Percentiles rank a stretch among this genome's conserved stretches.
Evolutionary conservation across 2,113 vertebrate species (phyloP).

Genomic region (Zapus hudsonius): DNA sequence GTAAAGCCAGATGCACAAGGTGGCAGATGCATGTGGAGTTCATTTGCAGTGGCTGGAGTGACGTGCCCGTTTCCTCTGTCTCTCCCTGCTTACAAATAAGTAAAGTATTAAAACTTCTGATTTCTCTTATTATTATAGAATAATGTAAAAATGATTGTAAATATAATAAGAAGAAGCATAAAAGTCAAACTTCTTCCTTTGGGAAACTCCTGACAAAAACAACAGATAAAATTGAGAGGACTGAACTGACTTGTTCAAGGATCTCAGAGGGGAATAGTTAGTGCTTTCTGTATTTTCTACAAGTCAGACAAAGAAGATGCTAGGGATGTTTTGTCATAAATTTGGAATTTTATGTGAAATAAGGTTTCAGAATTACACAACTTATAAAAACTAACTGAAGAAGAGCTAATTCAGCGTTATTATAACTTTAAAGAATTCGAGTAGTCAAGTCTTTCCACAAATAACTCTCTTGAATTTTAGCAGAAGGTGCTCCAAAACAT

Average conservation of each 20-base stretch:
- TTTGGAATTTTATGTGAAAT: constrained; percentile 34
- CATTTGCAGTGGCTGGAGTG: too few relatives aligned
- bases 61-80: too few relatives aligned
- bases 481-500: neutral
- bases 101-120: too few relatives aligned
- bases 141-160: neutral
- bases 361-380: constrained; percentile 1
- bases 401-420: neutral
- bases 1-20: too few relatives aligned
- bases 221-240: neutral
- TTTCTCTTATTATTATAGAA: too few relatives aligned
- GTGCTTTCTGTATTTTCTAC: neutral
- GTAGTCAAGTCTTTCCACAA: neutral
- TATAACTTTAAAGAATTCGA: neutral
- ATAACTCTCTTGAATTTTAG: neutral
- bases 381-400: neutral
- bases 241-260: neutral
- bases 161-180: neutral
- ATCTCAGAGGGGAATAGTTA: neutral
- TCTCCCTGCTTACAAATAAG: too few relatives aligned
- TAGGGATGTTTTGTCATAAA: neutral
- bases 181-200: neutral
- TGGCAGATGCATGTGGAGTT: too few relatives aligned
- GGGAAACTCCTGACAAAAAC: neutral
- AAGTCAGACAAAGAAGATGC: neutral